Evolutionary conservation across 2,888 invertebrate genomes (phyloP).

Genomic region (Allophyes oxyacanthae): DNA sequence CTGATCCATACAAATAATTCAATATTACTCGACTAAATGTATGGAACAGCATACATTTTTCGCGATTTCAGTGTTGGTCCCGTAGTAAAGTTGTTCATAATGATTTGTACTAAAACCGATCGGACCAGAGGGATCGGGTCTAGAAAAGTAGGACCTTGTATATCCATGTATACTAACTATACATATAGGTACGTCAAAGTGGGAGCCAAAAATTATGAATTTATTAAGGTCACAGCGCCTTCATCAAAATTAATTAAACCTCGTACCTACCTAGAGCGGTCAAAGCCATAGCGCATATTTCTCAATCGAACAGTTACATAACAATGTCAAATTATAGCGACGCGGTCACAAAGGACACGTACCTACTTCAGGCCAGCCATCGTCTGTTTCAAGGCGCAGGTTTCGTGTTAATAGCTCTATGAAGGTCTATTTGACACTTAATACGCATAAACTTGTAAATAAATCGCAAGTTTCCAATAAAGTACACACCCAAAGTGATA

Average conservation of each 20-base stretch:
- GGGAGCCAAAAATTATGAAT: constrained; percentile 8
- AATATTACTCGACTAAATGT: too few relatives aligned
- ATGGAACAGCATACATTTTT: too few relatives aligned
- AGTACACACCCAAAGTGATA: constrained; percentile 49
- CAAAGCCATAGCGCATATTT: constrained; percentile 27
- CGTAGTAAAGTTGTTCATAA: too few relatives aligned
- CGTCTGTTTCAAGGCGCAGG: constrained; percentile 56
- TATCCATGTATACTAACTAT: too few relatives aligned
- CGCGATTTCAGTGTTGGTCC: too few relatives aligned
- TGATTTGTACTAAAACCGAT: too few relatives aligned
- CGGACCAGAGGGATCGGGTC: too few relatives aligned
- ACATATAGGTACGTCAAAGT: constrained; percentile 8
- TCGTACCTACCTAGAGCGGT: constrained; percentile 4
- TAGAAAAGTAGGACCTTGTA: too few relatives aligned
- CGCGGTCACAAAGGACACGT: constrained; percentile 46
- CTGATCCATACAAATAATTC: too few relatives aligned
- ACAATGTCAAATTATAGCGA: constrained; percentile 29
- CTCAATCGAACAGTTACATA: constrained; percentile 36
- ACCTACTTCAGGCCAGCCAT: constrained; percentile 33
- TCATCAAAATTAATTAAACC: constrained; percentile 25
- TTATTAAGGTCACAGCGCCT: constrained; percentile 25
- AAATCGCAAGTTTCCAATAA: constrained; percentile 64
- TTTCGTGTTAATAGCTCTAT: constrained; percentile 52
- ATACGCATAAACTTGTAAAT: constrained; percentile 54
- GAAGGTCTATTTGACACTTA: constrained; percentile 71